Base-by-base conservation (phyloP, 1,140 invertebrate species). In the Philaenus spumarius region DNA sequence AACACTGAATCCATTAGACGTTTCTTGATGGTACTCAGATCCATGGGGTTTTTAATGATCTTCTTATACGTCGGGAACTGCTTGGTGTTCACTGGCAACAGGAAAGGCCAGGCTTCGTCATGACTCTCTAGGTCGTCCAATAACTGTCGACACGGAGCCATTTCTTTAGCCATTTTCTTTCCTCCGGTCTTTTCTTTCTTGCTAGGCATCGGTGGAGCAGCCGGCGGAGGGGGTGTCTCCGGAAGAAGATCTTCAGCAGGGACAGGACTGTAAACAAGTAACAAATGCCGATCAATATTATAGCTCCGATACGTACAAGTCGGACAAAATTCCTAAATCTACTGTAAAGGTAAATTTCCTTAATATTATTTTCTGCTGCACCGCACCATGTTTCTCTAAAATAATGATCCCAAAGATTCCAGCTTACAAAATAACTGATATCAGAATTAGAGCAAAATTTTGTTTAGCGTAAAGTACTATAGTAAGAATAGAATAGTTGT, bases 31-130 rank as follows among this genome's bases (percentile, higher is more conserved):
- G 92, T 93, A 66, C 87, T 87, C 51, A 97, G 80, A 78, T 98
- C 95, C 93, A 98, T 97, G 48, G 95, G 94, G 60, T 81, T 83
- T 74, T 93, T 92, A 68, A 98, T 97, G 62, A 91, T 88, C 78
- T 96, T 95, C 75, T 91, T 90, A 78, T 98, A 98, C 63, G 95
- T 95, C 46, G 94, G 94, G 75, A 96, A 94, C 75, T 94, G 89
- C 78, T 96, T 95, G 43, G 94, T 97, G 76, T 97, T 97, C 26
- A 98, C 95, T 0, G 95, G 94, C 46, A 92, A 76, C 39, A 96
- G 80, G 78, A 98, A 98, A 45, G 94, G 93, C 93, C 93, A 97
- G 14, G 93, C 89, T 75, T 95, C 90, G 69, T 96, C 91, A 75
- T 96, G 92, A 47, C 86, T 82, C 74, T 90, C 87, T 76, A 96